Conservation (phyloP, 2,113 vertebrate genomes). For the Syrrhaptes paradoxus region DNA sequence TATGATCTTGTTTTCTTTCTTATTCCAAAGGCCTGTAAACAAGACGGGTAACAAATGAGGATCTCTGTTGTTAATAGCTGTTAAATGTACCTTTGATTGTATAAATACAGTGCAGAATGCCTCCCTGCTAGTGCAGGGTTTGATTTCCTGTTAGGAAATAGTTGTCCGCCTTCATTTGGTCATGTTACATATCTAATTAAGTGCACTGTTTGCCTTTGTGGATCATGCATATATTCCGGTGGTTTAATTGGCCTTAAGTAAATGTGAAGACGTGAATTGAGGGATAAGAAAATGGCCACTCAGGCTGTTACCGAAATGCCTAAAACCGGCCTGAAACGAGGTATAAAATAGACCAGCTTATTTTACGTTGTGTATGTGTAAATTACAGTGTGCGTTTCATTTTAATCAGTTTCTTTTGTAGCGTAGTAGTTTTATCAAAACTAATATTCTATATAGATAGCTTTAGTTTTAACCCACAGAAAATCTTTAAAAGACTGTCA, state of each 20-base stretch:
- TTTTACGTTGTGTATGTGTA: neutral
- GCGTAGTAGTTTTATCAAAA: neutral
- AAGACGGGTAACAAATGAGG: neutral
- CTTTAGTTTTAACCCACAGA: neutral
- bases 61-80: neutral
- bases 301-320: neutral
- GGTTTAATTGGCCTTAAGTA: neutral
- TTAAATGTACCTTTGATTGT: neutral
- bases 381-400: neutral
- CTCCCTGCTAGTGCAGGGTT: neutral
- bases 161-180: neutral
- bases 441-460: neutral
- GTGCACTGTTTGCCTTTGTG: neutral
- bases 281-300: neutral
- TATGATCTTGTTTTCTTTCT: constrained; percentile 35
- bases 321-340: neutral
- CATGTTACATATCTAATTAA: neutral
- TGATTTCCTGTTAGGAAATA: neutral
- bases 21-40: constrained; percentile 23
- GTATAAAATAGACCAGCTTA: neutral
- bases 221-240: neutral
- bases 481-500: neutral
- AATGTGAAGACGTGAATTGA: neutral
- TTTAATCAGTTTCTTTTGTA: neutral
- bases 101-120: neutral